phyloP scores from a whole-genome alignment of 2,888 invertebrate species.

The Agriopis aurantiaria region DNA sequence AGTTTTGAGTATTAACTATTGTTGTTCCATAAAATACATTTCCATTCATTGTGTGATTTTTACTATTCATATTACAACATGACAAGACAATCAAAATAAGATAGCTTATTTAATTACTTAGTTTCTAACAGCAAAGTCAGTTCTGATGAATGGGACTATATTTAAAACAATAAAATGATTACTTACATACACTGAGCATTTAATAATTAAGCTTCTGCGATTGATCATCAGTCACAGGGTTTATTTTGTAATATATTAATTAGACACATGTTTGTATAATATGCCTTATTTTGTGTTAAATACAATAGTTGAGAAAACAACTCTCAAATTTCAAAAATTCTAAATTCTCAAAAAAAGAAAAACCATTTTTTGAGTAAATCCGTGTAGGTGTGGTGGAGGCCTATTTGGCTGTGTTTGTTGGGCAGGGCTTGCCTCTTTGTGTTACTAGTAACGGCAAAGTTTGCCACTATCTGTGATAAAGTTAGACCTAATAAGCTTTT shows the following conservation, averaged over 20 bases:
- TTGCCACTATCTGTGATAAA: conserved; percentile 84
- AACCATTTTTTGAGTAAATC: conserved; percentile 16
- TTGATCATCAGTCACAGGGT: conserved; percentile 23
- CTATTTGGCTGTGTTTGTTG: conserved; percentile 76
- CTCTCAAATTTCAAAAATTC: too few relatives aligned
- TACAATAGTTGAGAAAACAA: neutral
- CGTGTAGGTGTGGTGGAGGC: conserved; percentile 61
- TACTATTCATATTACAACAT: too few relatives aligned
- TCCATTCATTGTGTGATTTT: conserved; percentile 6
- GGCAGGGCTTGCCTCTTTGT: conserved; percentile 76
- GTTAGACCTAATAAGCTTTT: conserved; percentile 73
- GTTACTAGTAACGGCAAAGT: conserved; percentile 72
- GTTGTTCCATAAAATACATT: conserved; percentile 14
- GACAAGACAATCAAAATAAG: too few relatives aligned
- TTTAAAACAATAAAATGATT: conserved; percentile 9
- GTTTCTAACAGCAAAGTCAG: too few relatives aligned
- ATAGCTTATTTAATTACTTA: too few relatives aligned
- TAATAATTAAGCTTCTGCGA: conserved; percentile 17
- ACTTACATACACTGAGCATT: conserved; percentile 20
- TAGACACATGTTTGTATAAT: neutral
- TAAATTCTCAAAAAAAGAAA: too few relatives aligned
- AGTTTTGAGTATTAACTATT: conserved; percentile 1
- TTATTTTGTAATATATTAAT: conserved; percentile 9
- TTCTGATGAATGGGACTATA: conserved; percentile 8
- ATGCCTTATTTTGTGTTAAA: conserved; percentile 7